Percentiles rank a stretch among this genome's conserved stretches.
phyloP scores from a whole-genome alignment of 2,888 invertebrate species.

The Nomada lathburiana region DNA sequence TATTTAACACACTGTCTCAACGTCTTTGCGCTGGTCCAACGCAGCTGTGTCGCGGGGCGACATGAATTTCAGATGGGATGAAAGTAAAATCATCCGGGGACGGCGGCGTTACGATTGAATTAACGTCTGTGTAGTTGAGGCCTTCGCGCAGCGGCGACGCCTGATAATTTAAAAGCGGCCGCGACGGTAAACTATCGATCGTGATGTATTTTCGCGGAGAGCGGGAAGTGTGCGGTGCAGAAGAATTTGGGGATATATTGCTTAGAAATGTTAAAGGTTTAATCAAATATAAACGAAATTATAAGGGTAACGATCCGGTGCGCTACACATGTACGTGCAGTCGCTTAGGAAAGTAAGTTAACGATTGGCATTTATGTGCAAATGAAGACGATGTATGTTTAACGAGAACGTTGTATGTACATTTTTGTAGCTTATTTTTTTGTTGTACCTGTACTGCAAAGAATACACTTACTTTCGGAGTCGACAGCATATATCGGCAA shows the following conservation, averaged over 20 bases:
- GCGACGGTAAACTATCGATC: neutral
- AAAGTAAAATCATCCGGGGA: constrained; percentile 19
- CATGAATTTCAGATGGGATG: constrained; percentile 35
- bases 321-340: no score
- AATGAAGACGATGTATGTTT: no score
- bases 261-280: no score
- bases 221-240: neutral
- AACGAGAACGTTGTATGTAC: no score
- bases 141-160: neutral
- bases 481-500: neutral
- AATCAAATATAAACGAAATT: neutral
- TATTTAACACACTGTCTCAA: constrained; percentile 38
- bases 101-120: constrained; percentile 23
- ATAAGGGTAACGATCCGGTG: neutral
- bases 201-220: neutral
- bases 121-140: neutral
- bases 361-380: no score
- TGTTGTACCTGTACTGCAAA: no score
- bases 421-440: no score
- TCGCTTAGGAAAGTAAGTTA: no score
- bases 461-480: no score
- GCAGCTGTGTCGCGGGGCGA: neutral
- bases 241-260: neutral
- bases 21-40: neutral
- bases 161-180: constrained; percentile 5